Conservation (phyloP, 2,797 vertebrate genomes). For the Platalea minor region DNA sequence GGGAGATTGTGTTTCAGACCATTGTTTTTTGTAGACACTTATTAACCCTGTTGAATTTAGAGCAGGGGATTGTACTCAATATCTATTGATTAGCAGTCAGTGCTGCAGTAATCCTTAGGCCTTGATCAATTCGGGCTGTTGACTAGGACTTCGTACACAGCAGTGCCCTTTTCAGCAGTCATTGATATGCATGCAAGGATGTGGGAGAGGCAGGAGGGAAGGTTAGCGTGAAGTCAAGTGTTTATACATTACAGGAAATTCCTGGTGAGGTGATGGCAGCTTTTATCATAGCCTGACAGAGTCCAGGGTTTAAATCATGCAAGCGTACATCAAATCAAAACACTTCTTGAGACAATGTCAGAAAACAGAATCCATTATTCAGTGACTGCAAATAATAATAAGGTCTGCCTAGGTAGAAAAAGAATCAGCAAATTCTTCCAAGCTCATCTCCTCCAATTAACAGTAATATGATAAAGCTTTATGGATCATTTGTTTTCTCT, state of each 20-base stretch:
- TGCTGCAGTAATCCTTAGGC: constrained; percentile 82
- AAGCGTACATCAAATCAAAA: constrained; percentile 28
- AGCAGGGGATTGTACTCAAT: constrained; percentile 78
- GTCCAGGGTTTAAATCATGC: constrained; percentile 47
- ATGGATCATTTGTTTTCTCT: background rate
- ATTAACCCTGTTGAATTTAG: constrained; percentile 82
- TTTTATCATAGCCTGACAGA: constrained; percentile 67
- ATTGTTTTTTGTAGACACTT: constrained; percentile 78
- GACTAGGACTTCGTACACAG: constrained; percentile 78
- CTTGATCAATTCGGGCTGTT: constrained; percentile 84
- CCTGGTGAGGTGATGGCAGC: constrained; percentile 70
- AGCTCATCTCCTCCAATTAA: background rate
- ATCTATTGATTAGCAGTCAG: constrained; percentile 87
- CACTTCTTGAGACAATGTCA: background rate
- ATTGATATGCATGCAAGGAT: constrained; percentile 81
- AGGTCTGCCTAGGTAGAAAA: background rate
- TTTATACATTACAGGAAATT: constrained; percentile 76
- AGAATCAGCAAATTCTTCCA: background rate
- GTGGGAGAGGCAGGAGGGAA: constrained; percentile 66
- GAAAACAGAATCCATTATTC: background rate
- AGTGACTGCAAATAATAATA: background rate
- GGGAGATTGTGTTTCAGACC: constrained; percentile 70
- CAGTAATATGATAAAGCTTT: background rate
- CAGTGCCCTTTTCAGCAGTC: constrained; percentile 74
- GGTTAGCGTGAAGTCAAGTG: constrained; percentile 65